A percentile compares a stretch with the other conserved stretches of the same genome.
Conservation (phyloP, 2,113 vertebrate genomes). For the Athene cunicularia region DNA sequence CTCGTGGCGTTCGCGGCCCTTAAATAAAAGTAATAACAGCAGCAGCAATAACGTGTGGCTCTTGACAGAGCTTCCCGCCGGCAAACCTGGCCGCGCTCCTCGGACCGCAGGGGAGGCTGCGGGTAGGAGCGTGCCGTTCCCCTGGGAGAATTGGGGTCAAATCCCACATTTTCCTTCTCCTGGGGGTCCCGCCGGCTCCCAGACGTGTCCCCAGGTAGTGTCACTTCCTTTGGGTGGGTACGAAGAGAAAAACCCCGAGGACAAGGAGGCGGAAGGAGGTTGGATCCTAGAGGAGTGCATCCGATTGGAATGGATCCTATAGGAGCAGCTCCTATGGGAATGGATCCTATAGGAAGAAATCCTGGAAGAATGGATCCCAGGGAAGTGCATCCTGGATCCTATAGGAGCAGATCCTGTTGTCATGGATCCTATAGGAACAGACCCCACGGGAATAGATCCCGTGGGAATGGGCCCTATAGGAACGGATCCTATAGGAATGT, state of each 20-base stretch:
- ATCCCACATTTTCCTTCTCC: not conserved
- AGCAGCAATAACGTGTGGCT: fast-evolving
- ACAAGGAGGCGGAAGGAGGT: not conserved
- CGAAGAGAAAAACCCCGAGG: not conserved
- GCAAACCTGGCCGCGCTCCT: not conserved
- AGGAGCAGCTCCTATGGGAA: not conserved
- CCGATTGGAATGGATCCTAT: not conserved
- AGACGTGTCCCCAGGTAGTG: fast-evolving
- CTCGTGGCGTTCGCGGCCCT: fast-evolving
- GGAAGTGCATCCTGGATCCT: no score
- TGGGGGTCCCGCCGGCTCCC: not conserved
- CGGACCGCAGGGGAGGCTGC: fast-evolving
- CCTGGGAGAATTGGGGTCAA: not conserved
- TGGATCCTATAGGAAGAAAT: not conserved
- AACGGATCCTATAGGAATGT: no score
- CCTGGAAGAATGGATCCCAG: no score
- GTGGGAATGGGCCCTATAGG: no score
- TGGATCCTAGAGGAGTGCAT: no score
- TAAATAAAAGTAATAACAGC: not conserved
- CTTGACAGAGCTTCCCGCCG: not conserved
- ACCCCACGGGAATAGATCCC: not conserved
- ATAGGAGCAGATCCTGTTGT: not conserved
- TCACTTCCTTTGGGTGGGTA: not conserved
- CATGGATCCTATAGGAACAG: not conserved
- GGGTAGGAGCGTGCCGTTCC: fast-evolving